phyloP scores from a whole-genome alignment of 2,888 invertebrate species.

The Ichneumoninae sp. region DNA sequence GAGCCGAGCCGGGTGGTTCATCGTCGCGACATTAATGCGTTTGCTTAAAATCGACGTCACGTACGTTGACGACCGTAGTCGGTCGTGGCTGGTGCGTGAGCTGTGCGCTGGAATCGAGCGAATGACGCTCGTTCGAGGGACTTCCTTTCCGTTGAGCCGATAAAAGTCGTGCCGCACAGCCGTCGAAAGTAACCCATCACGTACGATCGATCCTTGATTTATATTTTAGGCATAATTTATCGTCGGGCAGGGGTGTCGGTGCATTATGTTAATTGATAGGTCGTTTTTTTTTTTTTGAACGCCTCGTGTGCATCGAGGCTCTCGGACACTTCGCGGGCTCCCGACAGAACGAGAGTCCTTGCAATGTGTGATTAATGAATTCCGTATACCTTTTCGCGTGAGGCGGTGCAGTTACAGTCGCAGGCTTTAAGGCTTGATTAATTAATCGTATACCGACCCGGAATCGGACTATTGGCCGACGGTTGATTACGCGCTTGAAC shows the following conservation, averaged over 20 bases:
- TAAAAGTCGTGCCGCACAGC: slow-evolving; percentile 56
- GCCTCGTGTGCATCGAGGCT: background rate
- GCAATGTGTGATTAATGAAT: slow-evolving; percentile 27
- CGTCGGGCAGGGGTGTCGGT: background rate
- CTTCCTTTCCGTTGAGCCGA: slow-evolving; percentile 71
- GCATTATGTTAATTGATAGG: background rate
- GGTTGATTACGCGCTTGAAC: slow-evolving; percentile 29
- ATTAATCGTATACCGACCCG: slow-evolving; percentile 26
- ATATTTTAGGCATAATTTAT: background rate
- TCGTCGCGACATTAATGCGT: slow-evolving; percentile 46
- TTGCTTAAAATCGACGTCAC: slow-evolving; percentile 70
- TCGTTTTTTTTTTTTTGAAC: background rate
- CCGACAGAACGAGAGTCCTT: background rate
- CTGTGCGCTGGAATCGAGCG: slow-evolving; percentile 57
- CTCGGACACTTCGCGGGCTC: background rate
- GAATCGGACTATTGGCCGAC: slow-evolving; percentile 41
- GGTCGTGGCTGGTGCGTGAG: slow-evolving; percentile 62
- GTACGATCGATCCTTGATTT: background rate
- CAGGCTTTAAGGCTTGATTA: slow-evolving; percentile 37
- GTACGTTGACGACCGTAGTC: slow-evolving; percentile 70
- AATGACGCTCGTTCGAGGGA: slow-evolving; percentile 68
- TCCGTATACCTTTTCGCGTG: slow-evolving; percentile 52
- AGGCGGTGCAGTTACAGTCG: slow-evolving; percentile 43
- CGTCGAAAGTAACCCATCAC: slow-evolving; percentile 71
- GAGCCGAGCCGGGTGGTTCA: slow-evolving; percentile 27